phyloP scores from a whole-genome alignment of 2,888 invertebrate species.

The Tillus elongatus region DNA sequence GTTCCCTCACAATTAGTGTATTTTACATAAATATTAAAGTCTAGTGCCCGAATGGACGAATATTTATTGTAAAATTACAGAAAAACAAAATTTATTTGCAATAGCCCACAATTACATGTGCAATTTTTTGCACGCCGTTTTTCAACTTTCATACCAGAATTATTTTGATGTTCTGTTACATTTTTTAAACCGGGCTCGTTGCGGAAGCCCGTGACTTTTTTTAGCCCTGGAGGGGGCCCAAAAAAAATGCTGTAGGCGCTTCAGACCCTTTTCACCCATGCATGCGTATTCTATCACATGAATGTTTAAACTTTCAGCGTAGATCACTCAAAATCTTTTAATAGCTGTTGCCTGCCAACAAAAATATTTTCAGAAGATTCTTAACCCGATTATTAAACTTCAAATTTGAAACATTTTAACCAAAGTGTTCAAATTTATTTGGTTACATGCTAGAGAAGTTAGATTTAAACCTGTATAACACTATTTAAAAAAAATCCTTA shows the following conservation, averaged over 20 bases:
- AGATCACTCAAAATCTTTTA: too few relatives aligned
- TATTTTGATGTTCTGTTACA: conserved; percentile 28
- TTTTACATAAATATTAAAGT: conserved; percentile 44
- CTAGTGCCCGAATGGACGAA: conserved; percentile 43
- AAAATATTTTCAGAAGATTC: too few relatives aligned
- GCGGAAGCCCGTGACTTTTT: conserved; percentile 10
- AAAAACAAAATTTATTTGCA: conserved; percentile 40
- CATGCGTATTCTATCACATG: neutral
- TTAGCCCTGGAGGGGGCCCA: conserved; percentile 25
- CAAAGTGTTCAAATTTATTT: too few relatives aligned
- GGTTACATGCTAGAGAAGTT: too few relatives aligned
- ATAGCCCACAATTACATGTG: conserved; percentile 39
- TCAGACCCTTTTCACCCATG: conserved; percentile 12
- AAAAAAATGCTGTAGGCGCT: conserved; percentile 26
- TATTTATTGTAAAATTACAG: conserved; percentile 45
- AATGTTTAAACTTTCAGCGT: neutral
- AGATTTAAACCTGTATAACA: too few relatives aligned
- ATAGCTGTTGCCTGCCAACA: too few relatives aligned
- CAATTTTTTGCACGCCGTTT: conserved; percentile 27
- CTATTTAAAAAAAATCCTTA: too few relatives aligned
- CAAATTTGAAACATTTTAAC: too few relatives aligned
- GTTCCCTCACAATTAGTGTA: conserved; percentile 27
- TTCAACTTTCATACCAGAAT: conserved; percentile 35
- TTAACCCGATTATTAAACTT: too few relatives aligned
- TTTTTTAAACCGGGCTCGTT: conserved; percentile 24